Evolutionary conservation across 1,140 invertebrate genomes (phyloP).

Genomic region (Antheraea pernyi): DNA sequence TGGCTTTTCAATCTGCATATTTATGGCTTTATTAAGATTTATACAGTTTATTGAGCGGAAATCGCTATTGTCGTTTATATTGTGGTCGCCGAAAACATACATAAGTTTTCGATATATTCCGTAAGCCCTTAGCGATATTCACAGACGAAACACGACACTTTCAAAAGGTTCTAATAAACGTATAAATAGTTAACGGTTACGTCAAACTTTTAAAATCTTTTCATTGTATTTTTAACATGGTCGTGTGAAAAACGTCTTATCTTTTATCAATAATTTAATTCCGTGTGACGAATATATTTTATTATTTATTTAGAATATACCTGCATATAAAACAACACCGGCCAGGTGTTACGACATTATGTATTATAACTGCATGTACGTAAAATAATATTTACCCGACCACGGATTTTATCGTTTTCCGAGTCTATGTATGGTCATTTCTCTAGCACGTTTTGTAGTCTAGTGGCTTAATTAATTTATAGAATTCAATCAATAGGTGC

Average conservation of each 20-base stretch:
- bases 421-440: too few species aligned
- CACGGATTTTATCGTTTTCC: too few species aligned
- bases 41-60: neutral
- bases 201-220: slow-evolving; percentile 4
- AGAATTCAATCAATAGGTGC: too few species aligned
- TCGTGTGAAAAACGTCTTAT: slow-evolving; percentile 12
- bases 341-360: neutral
- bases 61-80: neutral
- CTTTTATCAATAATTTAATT: slow-evolving; percentile 11
- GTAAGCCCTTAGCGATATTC: neutral
- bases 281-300: neutral
- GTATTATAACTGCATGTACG: too few species aligned
- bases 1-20: neutral
- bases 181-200: slow-evolving; percentile 6
- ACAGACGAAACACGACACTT: neutral
- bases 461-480: too few species aligned
- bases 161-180: slow-evolving; percentile 8
- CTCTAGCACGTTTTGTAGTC: too few species aligned
- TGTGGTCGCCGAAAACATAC: neutral
- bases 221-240: slow-evolving; percentile 4
- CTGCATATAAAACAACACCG: neutral
- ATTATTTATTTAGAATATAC: neutral
- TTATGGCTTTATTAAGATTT: neutral
- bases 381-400: too few species aligned
- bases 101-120: neutral